Evolutionary conservation across 2,797 vertebrate species (phyloP).

Genomic region (Harpagifer antarcticus): DNA sequence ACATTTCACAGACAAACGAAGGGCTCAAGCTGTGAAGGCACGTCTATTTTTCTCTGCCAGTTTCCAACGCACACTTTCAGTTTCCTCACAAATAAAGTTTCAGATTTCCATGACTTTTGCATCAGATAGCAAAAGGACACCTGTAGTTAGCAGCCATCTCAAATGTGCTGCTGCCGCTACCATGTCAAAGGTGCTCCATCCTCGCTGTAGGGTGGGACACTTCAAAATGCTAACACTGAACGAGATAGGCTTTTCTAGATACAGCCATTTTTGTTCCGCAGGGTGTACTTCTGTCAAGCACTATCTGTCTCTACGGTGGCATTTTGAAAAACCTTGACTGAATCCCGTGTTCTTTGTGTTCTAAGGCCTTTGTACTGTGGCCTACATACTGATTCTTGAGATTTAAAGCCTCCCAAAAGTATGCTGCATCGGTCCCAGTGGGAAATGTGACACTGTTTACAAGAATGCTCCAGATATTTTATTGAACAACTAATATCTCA

Average conservation of each 20-base stretch:
- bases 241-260: slow-evolving; percentile 5
- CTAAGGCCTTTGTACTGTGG: slow-evolving; percentile 44
- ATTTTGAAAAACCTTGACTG: slow-evolving; percentile 47
- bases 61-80: background rate
- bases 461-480: slow-evolving; percentile 64
- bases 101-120: background rate
- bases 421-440: slow-evolving; percentile 46
- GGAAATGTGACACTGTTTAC: slow-evolving; percentile 71
- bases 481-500: slow-evolving; percentile 58
- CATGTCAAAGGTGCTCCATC: background rate
- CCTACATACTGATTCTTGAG: slow-evolving; percentile 63
- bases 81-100: background rate
- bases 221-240: slow-evolving; percentile 1
- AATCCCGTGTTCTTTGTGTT: slow-evolving; percentile 46
- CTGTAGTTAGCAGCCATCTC: background rate
- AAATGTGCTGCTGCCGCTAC: too few relatives aligned
- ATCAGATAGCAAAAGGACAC: background rate
- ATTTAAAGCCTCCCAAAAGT: slow-evolving; percentile 54
- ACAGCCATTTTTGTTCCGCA: slow-evolving; percentile 16
- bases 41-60: background rate
- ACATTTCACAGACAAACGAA: slow-evolving; percentile 1
- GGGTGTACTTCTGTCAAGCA: slow-evolving; percentile 9
- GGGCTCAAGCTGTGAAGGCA: background rate
- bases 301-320: slow-evolving; percentile 26
- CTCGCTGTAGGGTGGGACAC: background rate